Evolutionary conservation across 2,113 vertebrate species (phyloP).

Genomic region (Oreochromis tanganicae): DNA sequence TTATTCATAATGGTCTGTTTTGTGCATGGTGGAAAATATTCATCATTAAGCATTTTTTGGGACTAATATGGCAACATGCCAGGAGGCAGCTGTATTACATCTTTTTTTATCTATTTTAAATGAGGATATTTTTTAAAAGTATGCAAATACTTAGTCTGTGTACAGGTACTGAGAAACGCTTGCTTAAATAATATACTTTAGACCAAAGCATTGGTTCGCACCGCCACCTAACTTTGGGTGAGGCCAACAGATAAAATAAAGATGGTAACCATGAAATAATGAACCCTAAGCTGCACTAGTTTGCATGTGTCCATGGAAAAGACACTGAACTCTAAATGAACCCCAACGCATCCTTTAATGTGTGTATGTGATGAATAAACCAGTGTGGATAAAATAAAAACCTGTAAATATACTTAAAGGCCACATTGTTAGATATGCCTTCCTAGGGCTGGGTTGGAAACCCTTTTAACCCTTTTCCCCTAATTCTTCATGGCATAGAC

Average conservation of each 20-base stretch:
- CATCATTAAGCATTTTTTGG: neutral
- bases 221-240: neutral
- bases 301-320: neutral
- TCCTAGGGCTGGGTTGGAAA: neutral
- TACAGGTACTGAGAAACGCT: neutral
- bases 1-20: neutral
- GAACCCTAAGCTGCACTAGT: neutral
- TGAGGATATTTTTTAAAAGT: neutral
- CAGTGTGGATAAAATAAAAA: neutral
- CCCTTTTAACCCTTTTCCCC: neutral
- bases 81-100: neutral
- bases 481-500: neutral
- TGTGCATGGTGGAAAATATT: neutral
- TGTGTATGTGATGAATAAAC: neutral
- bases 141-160: neutral
- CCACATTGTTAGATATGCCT: neutral
- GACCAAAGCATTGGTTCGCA: neutral
- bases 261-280: neutral
- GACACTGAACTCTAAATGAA: neutral
- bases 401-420: neutral
- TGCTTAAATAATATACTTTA: neutral
- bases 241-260: neutral
- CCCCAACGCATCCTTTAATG: neutral
- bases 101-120: rapidly evolving
- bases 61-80: neutral